Evolutionary conservation across 2,797 vertebrate species (phyloP).

Genomic region (Apodemus agrarius): DNA sequence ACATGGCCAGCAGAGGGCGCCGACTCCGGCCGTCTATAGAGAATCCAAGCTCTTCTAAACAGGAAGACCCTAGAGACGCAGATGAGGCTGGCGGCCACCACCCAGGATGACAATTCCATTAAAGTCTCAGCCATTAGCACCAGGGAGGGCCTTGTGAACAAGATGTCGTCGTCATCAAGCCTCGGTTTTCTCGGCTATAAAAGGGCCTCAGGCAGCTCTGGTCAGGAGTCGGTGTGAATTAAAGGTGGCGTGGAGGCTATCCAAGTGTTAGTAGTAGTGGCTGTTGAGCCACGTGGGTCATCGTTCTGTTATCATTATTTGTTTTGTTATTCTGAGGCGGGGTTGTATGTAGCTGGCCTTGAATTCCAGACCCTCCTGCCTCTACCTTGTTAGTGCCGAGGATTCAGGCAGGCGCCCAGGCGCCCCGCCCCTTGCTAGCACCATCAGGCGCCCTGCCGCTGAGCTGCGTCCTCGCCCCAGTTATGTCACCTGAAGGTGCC

Average conservation of each 20-base stretch:
- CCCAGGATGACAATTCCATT: not conserved
- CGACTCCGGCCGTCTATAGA: accelerated
- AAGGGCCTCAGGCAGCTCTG: not conserved
- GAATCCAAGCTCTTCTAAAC: not conserved
- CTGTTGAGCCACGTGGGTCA: not conserved
- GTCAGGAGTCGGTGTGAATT: not conserved
- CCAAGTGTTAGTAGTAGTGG: not conserved
- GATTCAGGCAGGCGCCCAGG: not conserved
- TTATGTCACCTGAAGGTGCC: not conserved
- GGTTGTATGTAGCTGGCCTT: not conserved
- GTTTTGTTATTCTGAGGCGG: not conserved
- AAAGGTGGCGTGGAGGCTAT: not conserved
- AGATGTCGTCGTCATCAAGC: not conserved
- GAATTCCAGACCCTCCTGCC: not conserved
- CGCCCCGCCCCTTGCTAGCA: no score
- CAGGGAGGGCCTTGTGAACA: not conserved
- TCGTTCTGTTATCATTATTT: not conserved
- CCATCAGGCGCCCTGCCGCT: not conserved
- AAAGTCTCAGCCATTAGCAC: not conserved
- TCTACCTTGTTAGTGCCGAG: no score
- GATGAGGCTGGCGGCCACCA: not conserved
- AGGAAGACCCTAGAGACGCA: not conserved
- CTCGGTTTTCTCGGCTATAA: not conserved
- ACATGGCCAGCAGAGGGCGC: slow-evolving; percentile 66
- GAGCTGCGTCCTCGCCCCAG: not conserved